Conservation (phyloP, 2,888 invertebrate species). For the Azorinus chamasolen region DNA sequence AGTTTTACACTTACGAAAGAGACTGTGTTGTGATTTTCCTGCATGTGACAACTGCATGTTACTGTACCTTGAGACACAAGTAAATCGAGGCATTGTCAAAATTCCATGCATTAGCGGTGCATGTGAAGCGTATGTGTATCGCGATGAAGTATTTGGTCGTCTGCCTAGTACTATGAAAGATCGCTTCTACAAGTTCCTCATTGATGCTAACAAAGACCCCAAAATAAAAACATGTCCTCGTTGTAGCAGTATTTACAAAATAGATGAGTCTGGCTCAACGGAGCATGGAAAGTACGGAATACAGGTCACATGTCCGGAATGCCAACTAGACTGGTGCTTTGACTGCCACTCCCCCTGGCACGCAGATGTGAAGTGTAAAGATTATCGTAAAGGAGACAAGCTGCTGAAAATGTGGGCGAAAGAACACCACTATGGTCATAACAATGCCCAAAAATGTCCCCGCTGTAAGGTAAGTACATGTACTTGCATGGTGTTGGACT, state of each 20-base stretch:
- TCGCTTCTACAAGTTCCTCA: constrained; percentile 83
- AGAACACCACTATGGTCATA: constrained; percentile 83
- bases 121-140: constrained; percentile 81
- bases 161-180: constrained; percentile 79
- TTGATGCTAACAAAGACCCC: constrained; percentile 84
- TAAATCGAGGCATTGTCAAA: constrained; percentile 81
- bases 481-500: too few species aligned
- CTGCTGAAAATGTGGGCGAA: constrained; percentile 86
- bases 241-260: constrained; percentile 78
- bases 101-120: constrained; percentile 82
- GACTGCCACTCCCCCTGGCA: constrained; percentile 86
- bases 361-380: constrained; percentile 84
- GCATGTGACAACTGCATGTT: constrained; percentile 84
- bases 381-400: constrained; percentile 85
- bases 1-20: constrained; percentile 67
- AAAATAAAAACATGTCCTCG: constrained; percentile 86
- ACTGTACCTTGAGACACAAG: constrained; percentile 79
- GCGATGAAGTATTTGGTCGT: constrained; percentile 84
- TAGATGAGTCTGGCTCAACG: constrained; percentile 22
- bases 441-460: constrained; percentile 87
- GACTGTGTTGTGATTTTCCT: constrained; percentile 84
- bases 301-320: constrained; percentile 82
- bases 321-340: constrained; percentile 86
- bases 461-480: constrained; percentile 85
- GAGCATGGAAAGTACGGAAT: constrained; percentile 62